Evolutionary conservation across 2,888 invertebrate genomes (phyloP).

Genomic region (Gisinianus flammeolus): DNA sequence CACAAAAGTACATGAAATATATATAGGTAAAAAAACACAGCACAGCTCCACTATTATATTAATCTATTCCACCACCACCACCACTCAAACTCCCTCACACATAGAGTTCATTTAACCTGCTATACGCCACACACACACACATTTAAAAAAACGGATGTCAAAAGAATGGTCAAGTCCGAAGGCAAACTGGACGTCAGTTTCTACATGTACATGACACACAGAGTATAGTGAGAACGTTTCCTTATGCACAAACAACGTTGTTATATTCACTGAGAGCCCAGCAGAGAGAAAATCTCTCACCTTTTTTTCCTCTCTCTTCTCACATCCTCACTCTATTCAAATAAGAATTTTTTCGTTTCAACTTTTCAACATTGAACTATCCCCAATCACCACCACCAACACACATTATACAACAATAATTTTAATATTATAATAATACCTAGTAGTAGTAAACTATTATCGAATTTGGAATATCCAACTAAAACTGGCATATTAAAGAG

Average conservation of each 20-base stretch:
- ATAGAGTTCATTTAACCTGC: background rate
- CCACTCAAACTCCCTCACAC: background rate
- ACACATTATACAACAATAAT: too few species aligned
- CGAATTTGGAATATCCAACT: too few species aligned
- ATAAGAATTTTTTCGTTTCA: background rate
- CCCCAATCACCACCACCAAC: background rate
- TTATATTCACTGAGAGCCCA: background rate
- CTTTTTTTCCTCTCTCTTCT: background rate
- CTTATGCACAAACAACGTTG: slow-evolving; percentile 1
- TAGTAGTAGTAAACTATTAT: too few species aligned
- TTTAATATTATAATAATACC: too few species aligned
- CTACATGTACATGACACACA: too few species aligned
- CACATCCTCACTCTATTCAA: background rate
- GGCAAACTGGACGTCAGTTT: background rate
- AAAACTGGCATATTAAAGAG: too few species aligned
- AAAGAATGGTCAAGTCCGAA: slow-evolving; percentile 33
- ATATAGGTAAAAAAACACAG: too few species aligned
- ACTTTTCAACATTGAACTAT: background rate
- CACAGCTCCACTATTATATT: too few species aligned
- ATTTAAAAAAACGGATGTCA: slow-evolving; percentile 31
- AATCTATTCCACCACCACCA: background rate
- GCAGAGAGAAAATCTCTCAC: background rate
- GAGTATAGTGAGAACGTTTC: background rate
- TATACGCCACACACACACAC: background rate
- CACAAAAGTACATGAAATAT: background rate